These are phyloP conservation scores for Pampus argenteus DNA, from an alignment of 2,797 vertebrate species.

Conservation along the genomic window DNA sequence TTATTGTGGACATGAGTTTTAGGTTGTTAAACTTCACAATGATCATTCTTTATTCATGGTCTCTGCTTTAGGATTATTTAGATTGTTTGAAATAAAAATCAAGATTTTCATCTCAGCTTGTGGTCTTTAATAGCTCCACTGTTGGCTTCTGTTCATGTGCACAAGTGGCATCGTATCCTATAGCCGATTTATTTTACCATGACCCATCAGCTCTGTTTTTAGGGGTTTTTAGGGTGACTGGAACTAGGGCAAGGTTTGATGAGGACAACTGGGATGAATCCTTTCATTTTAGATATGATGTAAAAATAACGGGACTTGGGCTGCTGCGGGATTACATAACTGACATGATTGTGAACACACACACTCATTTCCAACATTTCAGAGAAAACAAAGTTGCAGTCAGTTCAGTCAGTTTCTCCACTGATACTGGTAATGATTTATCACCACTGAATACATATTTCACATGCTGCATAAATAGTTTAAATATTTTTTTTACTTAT, in stretches of 20 bases:
- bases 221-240: neutral
- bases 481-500: no score
- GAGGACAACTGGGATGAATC: neutral
- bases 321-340: constrained; percentile 37
- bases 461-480: constrained; percentile 33
- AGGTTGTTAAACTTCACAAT: neutral
- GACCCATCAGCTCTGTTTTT: constrained; percentile 1
- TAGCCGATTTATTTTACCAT: neutral
- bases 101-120: neutral
- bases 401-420: constrained; percentile 15
- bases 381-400: neutral
- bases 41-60: neutral
- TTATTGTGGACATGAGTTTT: neutral
- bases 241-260: constrained; percentile 3
- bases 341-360: constrained; percentile 45
- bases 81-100: neutral
- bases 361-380: constrained; percentile 27
- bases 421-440: constrained; percentile 24
- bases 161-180: neutral
- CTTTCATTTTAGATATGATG: constrained; percentile 12
- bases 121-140: neutral
- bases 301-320: neutral
- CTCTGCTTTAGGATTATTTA: constrained; percentile 5
- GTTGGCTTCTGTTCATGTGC: neutral
- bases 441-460: constrained; percentile 31